phyloP scores from a whole-genome alignment of 2,113 vertebrate species.

The Sterrhoptilus dennistouni region DNA sequence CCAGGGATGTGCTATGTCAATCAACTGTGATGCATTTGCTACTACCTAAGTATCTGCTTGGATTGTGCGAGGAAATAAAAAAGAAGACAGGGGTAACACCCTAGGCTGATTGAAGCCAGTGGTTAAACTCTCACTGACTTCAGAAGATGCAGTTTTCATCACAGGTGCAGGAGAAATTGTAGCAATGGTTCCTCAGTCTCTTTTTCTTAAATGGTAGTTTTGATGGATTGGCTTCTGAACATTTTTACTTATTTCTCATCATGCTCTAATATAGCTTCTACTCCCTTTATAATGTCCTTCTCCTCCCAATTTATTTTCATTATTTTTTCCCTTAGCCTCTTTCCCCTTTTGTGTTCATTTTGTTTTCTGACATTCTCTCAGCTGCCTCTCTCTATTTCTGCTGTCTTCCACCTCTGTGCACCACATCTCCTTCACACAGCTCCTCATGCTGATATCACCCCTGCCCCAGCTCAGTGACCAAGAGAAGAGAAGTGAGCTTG shows the following conservation, averaged over 20 bases:
- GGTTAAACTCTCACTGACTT: not conserved
- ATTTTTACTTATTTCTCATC: not conserved
- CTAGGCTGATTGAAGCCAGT: not conserved
- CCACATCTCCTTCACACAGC: not conserved
- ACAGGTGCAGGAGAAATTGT: not conserved
- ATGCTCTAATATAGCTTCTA: not conserved
- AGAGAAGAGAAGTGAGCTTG: not conserved
- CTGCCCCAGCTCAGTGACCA: not conserved
- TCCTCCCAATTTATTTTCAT: not conserved
- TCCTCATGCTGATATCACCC: not conserved
- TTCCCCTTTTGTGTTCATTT: not conserved
- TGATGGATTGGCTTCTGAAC: not conserved
- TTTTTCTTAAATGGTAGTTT: not conserved
- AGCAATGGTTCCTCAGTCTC: not conserved
- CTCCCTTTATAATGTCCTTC: not conserved
- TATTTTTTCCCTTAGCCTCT: not conserved
- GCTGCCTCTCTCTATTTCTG: not conserved
- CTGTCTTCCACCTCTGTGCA: not conserved
- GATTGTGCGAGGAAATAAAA: not conserved
- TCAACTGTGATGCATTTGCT: not conserved
- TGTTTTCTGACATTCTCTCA: not conserved
- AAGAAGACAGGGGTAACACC: not conserved
- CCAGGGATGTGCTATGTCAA: not conserved
- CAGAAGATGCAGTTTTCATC: not conserved
- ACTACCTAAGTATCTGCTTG: not conserved